Evolutionary conservation across 1,140 invertebrate genomes (phyloP), one percentile per base, ranked within the genome.

Genomic region (Ceratosolen solmsi): DNA sequence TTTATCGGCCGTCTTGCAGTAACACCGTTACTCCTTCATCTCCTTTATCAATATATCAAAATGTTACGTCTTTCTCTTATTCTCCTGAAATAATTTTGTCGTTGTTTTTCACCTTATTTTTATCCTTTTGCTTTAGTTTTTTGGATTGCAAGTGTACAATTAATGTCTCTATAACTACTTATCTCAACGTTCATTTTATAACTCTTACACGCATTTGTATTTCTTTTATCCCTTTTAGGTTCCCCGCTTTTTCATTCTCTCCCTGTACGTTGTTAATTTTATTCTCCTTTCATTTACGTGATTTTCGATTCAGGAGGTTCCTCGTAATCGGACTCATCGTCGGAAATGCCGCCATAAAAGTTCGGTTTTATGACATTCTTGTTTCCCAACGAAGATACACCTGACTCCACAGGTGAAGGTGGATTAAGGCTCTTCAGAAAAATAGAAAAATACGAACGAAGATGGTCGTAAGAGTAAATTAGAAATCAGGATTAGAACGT

Each of bases 381-480:
- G 2, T 79, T 54, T 54, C 33, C 20, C 71, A 17, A 3, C 17
- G 38, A 46, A 49, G 17, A 80, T 73, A 65, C 65, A 72, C 46
- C 51, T 72, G 68, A 72, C 51, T 33, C 30, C 56, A 25, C 58
- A 75, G 58, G 58, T 68, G 79, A 33, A 74, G 79, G 58, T 80
- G 56, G 72, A 74, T 75, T 80, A 73, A 80, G 71, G 33, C 56
- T 73, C 36, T 73, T 60, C 3, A 74, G 27, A 79, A 58, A 80
- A 63, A 79, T 80, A n/a, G n/a, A n/a, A n/a, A n/a, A n/a, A n/a
- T n/a, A n/a, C n/a, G n/a, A n/a, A 49, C 79, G 71, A 36, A 73
- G 70, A 33, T 20, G 79, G 70, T 80, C 71, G 79, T 80, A 80
- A 80, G 72, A 80, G 79, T 68, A 80, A 75, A 80, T 80, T 80